Base-by-base conservation (phyloP, 2,797 vertebrate species). In the Lutjanus argentimaculatus region DNA sequence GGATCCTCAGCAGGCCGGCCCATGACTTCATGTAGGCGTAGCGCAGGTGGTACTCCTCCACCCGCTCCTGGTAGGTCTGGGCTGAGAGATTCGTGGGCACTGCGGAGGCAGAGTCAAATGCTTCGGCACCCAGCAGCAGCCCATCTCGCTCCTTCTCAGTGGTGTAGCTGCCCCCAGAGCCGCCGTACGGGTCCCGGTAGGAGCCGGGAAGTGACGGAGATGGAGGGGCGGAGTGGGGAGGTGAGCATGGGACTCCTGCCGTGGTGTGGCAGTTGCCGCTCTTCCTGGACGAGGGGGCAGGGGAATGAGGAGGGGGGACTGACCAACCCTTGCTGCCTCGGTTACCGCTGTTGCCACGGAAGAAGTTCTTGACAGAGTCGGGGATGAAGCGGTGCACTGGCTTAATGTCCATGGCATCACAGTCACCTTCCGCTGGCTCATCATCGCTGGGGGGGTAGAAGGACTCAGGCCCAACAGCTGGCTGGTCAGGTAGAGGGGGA, bases 11-110 rank as follows among this genome's bases (percentile, higher is more conserved):
- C 83, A 99, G 95, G 8, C 99, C 99, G 0, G 98, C 94, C 98
- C 98, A 99, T 2, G 98, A 99, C 93, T 98, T 99, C 98, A 99
- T 98, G 94, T 97, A 99, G 89, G 95, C 94, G 8, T 99, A 99
- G 1, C 97, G 95, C 91, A 87, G 93, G 75, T 97, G 89, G 85
- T 98, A 99, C 74, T 96, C 96, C 88, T 97, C 97, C 61, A 97
- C 95, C 53, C 93, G 94, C 91, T 98, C 97, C 3, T 94, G 95
- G 93, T 99, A 99, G 0, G 96, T 97, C 86, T 91, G 90, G 3
- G 89, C 93, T 0, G 95, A 95, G 55, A 91, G 90, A 25, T 91
- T 94, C 0, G 96, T 96, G 7, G 84, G 94, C 9, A 85, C 92
- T 1, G 89, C 94, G 4, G 95, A 95, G 4, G 94, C 90, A 0